Conservation (phyloP, 1,140 invertebrate genomes). For the Cardiocondyla obscurior region DNA sequence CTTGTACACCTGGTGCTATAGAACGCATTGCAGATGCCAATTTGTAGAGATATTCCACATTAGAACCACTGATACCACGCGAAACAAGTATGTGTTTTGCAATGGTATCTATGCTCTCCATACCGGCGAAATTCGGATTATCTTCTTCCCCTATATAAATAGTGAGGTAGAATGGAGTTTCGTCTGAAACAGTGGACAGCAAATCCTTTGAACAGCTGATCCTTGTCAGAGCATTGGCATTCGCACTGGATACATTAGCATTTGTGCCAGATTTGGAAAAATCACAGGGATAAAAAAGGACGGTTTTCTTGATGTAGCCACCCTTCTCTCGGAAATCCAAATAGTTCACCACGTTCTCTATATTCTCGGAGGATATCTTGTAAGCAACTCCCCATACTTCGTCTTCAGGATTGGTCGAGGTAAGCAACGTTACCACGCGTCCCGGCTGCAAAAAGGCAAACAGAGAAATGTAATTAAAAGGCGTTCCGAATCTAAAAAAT, state of each 20-base stretch:
- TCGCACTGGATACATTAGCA: neutral
- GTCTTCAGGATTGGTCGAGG: conserved; percentile 86
- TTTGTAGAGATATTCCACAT: conserved; percentile 95
- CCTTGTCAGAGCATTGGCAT: neutral
- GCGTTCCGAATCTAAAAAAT: neutral
- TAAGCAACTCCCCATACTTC: conserved; percentile 96
- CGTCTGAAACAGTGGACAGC: conserved; percentile 43
- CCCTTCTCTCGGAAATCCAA: conserved; percentile 95
- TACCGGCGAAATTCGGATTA: conserved; percentile 91
- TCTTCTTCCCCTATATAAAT: conserved; percentile 92
- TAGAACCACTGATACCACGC: conserved; percentile 92
- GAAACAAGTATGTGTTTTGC: conserved; percentile 90
- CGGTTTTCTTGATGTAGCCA: conserved; percentile 90
- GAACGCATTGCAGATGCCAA: conserved; percentile 91
- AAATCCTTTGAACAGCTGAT: neutral
- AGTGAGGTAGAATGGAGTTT: conserved; percentile 88
- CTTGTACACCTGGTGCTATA: conserved; percentile 88
- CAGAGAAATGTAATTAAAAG: neutral
- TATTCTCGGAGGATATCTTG: conserved; percentile 89
- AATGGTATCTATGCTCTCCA: conserved; percentile 89
- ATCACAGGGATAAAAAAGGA: conserved; percentile 89
- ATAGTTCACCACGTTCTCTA: conserved; percentile 89
- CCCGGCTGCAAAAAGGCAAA: conserved; percentile 89
- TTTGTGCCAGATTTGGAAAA: conserved; percentile 2
- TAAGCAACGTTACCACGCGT: conserved; percentile 93